Evolutionary conservation across 2,113 vertebrate genomes (phyloP).

Genomic region (Ornithorhynchus anatinus): DNA sequence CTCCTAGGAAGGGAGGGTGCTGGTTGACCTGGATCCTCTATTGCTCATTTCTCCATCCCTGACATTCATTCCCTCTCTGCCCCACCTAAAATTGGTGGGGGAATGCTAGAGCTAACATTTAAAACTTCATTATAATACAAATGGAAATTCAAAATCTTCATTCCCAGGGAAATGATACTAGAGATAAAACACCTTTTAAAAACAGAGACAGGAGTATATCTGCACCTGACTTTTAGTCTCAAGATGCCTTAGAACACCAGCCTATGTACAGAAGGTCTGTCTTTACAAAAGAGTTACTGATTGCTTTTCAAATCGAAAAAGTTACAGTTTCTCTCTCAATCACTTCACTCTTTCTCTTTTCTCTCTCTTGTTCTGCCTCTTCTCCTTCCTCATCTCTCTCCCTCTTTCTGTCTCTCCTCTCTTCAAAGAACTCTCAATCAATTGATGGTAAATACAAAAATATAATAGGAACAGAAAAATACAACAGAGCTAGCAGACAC

Average conservation of each 20-base stretch:
- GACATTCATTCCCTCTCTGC: conserved; percentile 8
- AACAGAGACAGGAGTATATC: neutral
- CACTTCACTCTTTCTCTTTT: neutral
- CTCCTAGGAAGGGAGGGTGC: conserved; percentile 10
- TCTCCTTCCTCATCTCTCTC: neutral
- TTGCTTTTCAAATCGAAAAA: neutral
- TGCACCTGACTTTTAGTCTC: neutral
- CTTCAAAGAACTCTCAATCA: no score
- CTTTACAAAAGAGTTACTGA: neutral
- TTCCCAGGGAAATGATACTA: conserved; percentile 7
- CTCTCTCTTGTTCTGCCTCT: neutral
- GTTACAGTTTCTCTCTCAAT: neutral
- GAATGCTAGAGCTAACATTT: conserved; percentile 10
- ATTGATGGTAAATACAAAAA: no score
- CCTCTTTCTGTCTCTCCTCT: neutral
- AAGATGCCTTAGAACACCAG: neutral
- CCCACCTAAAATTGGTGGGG: neutral
- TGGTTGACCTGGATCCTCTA: neutral
- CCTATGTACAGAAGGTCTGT: neutral
- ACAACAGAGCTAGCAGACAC: no score
- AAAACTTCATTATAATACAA: conserved; percentile 34
- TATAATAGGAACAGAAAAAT: no score
- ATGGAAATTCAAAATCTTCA: conserved; percentile 21
- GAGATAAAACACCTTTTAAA: conserved; percentile 30
- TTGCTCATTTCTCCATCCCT: neutral